phyloP scores from a whole-genome alignment of 2,113 vertebrate species.

The Phyllostomus discolor region DNA sequence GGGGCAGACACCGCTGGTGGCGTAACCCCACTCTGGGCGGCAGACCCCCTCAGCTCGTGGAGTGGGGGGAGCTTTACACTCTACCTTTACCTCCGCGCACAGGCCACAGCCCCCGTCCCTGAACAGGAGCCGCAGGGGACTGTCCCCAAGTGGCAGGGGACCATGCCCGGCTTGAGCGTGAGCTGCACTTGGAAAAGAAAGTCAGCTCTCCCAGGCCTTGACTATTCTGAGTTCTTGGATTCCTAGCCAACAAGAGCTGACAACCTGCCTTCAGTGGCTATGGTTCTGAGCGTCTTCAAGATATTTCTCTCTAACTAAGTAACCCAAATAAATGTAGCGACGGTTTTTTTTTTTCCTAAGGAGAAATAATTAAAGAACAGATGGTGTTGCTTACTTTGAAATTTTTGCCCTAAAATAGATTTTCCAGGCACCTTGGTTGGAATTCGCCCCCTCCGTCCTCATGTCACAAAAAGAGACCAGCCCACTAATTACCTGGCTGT shows the following conservation, averaged over 20 bases:
- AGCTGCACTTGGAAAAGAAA: neutral
- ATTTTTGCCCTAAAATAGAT: constrained; percentile 72
- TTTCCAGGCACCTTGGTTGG: constrained; percentile 65
- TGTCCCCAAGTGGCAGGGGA: neutral
- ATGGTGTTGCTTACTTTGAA: constrained; percentile 74
- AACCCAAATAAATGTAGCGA: constrained; percentile 70
- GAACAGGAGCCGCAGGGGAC: neutral
- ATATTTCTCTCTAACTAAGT: constrained; percentile 58
- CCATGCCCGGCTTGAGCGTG: neutral
- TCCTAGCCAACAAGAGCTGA: constrained; percentile 27
- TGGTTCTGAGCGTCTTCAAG: constrained; percentile 44
- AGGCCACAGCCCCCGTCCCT: neutral
- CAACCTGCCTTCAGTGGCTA: constrained; percentile 9
- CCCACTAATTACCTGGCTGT: constrained; percentile 81
- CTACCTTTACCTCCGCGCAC: neutral
- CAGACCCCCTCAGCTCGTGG: neutral
- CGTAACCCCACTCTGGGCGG: neutral
- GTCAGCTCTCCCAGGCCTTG: neutral
- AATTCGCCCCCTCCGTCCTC: constrained; percentile 19
- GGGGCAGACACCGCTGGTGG: neutral
- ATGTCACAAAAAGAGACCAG: constrained; percentile 72
- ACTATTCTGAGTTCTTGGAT: constrained; percentile 35
- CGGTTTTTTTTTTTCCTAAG: constrained; percentile 47
- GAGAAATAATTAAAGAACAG: constrained; percentile 75
- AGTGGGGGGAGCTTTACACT: neutral